Percentiles rank a stretch among this genome's conserved stretches.
These are phyloP conservation scores for Melanotaenia duboulayi DNA, from an alignment of 2,113 vertebrate species.

Conservation along the genomic window DNA sequence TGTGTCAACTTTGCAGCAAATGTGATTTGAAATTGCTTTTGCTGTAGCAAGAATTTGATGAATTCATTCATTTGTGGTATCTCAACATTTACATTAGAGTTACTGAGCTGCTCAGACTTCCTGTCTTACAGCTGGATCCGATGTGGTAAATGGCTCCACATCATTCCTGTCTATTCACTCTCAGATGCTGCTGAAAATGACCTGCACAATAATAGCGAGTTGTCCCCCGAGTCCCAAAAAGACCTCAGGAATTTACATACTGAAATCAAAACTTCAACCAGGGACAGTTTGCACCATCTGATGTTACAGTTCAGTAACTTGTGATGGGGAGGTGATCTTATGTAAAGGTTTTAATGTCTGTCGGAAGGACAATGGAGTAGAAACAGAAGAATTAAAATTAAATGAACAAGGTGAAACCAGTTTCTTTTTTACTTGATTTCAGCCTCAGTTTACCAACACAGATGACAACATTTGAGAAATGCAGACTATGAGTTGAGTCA, in stretches of 20 bases:
- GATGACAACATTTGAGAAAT: slow-evolving; percentile 7
- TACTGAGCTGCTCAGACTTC: no score
- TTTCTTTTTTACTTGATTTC: no score
- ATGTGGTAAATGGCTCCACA: not conserved
- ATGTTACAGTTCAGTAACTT: not conserved
- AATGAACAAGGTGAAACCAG: no score
- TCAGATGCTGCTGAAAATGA: slow-evolving; percentile 7
- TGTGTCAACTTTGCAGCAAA: no score
- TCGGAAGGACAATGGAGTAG: no score
- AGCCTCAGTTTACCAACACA: not conserved
- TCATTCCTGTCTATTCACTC: not conserved
- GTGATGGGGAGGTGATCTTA: no score
- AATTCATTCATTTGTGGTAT: no score
- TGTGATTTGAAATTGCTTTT: no score
- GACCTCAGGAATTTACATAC: slow-evolving; percentile 17
- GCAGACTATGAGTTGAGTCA: slow-evolving; percentile 2
- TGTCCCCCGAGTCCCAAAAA: slow-evolving; percentile 3
- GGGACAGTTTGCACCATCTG: not conserved
- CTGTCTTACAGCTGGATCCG: slow-evolving; percentile 2
- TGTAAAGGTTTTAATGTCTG: not conserved
- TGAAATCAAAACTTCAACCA: slow-evolving; percentile 5
- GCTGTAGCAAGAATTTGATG: no score
- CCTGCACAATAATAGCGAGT: not conserved
- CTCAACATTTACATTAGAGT: no score
- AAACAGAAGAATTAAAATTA: no score